Percentiles rank a stretch among this genome's conserved stretches.
These are phyloP conservation scores for Oikopleura dioica DNA, from an alignment of 23 tunicate species.

Conservation along the genomic window DNA sequence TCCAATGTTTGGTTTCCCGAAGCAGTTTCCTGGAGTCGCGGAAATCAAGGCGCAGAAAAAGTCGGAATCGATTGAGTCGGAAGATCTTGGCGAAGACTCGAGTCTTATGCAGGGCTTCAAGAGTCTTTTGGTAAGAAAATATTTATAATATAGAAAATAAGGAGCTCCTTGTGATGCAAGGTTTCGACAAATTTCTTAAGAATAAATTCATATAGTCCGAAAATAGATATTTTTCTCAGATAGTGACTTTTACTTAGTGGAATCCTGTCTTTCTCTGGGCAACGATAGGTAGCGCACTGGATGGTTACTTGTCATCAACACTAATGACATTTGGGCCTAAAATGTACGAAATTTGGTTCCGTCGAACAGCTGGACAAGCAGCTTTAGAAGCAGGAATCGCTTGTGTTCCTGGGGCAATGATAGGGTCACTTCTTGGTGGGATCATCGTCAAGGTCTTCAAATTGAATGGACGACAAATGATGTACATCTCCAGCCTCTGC, in stretches of 20 bases:
- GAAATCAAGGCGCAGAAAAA: not conserved
- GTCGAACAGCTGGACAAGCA: conserved; percentile 56
- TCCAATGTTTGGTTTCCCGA: conserved; percentile 68
- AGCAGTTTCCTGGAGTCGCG: conserved; percentile 38
- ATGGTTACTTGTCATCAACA: conserved; percentile 22
- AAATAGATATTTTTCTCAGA: too few relatives aligned
- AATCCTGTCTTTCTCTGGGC: not conserved
- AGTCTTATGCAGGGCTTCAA: not conserved
- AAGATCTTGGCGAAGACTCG: too few relatives aligned
- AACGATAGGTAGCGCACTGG: conserved; percentile 1
- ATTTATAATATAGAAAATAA: not conserved
- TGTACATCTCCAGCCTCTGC: conserved; percentile 20
- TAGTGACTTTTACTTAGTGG: too few relatives aligned
- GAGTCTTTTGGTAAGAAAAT: not conserved
- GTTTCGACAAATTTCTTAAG: too few relatives aligned
- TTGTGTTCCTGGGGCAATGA: conserved; percentile 84
- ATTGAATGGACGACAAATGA: conserved; percentile 23
- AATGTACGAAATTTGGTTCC: conserved; percentile 54
- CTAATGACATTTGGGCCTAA: conserved; percentile 85
- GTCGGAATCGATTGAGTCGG: not conserved
- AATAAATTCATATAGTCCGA: too few relatives aligned
- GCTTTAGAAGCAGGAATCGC: conserved; percentile 75
- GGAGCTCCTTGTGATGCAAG: too few relatives aligned
- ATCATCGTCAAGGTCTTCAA: conserved; percentile 41
- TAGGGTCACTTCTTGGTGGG: conserved; percentile 64